Conservation (phyloP, 1,140 invertebrate genomes). For the Pseudomyrmex sp. region DNA sequence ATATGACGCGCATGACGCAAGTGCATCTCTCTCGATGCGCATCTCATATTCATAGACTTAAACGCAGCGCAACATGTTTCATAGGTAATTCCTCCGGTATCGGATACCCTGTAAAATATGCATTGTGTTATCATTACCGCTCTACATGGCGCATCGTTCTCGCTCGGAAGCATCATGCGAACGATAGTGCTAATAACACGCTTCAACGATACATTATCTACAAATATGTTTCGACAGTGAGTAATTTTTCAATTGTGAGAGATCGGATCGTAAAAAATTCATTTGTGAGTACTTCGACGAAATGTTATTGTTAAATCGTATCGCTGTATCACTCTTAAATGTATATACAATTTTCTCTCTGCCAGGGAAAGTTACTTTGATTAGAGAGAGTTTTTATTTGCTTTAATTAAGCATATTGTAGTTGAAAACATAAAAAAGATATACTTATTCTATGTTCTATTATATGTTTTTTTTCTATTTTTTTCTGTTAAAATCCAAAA, state of each 20-base stretch:
- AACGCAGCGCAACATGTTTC: conserved; percentile 59
- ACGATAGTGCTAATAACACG: conserved; percentile 51
- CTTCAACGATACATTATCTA: conserved; percentile 22
- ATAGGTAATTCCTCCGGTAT: conserved; percentile 48
- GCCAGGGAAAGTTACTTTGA: no score
- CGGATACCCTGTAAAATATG: conserved; percentile 60
- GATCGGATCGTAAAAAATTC: conserved; percentile 3
- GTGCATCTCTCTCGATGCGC: conserved; percentile 17
- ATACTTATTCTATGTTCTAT: no score
- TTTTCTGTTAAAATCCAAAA: no score
- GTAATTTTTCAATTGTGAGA: conserved; percentile 29
- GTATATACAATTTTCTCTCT: neutral
- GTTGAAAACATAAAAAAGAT: no score
- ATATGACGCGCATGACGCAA: neutral
- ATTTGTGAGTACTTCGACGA: neutral
- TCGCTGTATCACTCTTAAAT: neutral
- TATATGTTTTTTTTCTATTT: no score
- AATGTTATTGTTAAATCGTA: no score
- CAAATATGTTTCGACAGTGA: neutral
- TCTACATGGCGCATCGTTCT: conserved; percentile 16
- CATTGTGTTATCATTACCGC: conserved; percentile 59
- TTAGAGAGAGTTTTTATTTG: no score
- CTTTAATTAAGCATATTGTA: no score
- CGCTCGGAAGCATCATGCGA: conserved; percentile 1
- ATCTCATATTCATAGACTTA: conserved; percentile 61